Base-by-base conservation (phyloP, 2,888 invertebrate species). In the Aradus depressus region DNA sequence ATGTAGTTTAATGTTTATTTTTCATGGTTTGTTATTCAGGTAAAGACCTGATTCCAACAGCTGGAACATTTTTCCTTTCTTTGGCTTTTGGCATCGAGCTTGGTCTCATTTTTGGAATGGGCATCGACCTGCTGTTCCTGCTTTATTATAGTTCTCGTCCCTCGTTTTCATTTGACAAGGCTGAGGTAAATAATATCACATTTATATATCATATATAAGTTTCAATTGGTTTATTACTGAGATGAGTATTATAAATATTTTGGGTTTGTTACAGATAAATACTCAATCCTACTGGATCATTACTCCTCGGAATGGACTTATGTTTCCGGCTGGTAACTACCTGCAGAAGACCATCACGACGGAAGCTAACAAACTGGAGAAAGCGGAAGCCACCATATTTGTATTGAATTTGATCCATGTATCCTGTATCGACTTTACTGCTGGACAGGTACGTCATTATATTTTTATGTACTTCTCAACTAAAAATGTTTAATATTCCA, bases 401-500 rank as follows among this genome's bases (percentile, higher is more conserved):
- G 49, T 50, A 6, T 31, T 50, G 18, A 50, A 50, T 14, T 25
- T 50, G 5, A 39, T 28, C 2, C 49, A 50, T 16, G 42, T 50
- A 3, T n/a, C 42, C 1, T 23, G 23, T 16, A 41, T 31, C 3
- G 49, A 50, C 23, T 50, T 31, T 34, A 41, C 49, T 16, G 32
- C 41, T 4, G 39, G 41, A 4, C 49, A 50, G 32, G 49, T 50
- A 39, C 25, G 16, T 37, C 2, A 2, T n/a, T n/a, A n/a, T n/a
- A n/a, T n/a, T n/a, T n/a, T n/a, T n/a, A n/a, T n/a, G n/a, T n/a
- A n/a, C n/a, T n/a, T n/a, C n/a, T n/a, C n/a, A n/a, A n/a, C n/a
- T n/a, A n/a, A n/a, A n/a, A n/a, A n/a, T n/a, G n/a, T n/a, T n/a
- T n/a, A n/a, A n/a, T n/a, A n/a, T n/a, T n/a, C n/a, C n/a, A n/a